A percentile compares a stretch with the other conserved stretches of the same genome.
These are phyloP conservation scores for Thripadectes ignobilis DNA, from an alignment of 2,797 vertebrate species.

Conservation along the genomic window DNA sequence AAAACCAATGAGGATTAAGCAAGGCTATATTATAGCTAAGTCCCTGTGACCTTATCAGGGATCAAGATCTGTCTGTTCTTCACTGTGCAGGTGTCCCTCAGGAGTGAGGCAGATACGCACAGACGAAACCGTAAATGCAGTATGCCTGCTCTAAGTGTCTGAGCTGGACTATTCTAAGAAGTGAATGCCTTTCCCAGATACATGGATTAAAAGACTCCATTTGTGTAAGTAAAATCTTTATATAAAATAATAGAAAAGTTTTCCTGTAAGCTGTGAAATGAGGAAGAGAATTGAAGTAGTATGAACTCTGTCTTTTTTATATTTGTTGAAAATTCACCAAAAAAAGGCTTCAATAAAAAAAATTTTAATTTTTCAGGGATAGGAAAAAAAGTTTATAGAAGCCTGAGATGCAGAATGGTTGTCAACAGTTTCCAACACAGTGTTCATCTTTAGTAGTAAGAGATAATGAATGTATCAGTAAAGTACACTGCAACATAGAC, in stretches of 20 bases:
- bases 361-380: neutral
- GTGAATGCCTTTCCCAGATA: slow-evolving; percentile 51
- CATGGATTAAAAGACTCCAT: slow-evolving; percentile 44
- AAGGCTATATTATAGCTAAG: slow-evolving; percentile 73
- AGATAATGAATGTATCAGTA: neutral
- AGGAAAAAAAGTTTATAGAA: neutral
- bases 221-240: slow-evolving; percentile 61
- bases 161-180: slow-evolving; percentile 65
- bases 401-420: neutral
- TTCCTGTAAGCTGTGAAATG: neutral
- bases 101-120: slow-evolving; percentile 13
- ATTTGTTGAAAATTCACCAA: neutral
- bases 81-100: slow-evolving; percentile 61
- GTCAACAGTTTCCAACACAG: neutral
- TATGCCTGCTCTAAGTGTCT: slow-evolving; percentile 51
- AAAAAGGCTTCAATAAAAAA: neutral
- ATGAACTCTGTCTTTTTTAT: neutral
- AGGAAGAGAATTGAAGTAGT: neutral
- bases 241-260: slow-evolving; percentile 30
- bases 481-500: neutral
- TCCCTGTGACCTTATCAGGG: slow-evolving; percentile 76
- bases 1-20: slow-evolving; percentile 80
- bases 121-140: neutral
- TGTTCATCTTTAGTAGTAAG: neutral
- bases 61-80: slow-evolving; percentile 73